phyloP scores from a whole-genome alignment of 1,140 invertebrate species.

The Solenopsis invicta region DNA sequence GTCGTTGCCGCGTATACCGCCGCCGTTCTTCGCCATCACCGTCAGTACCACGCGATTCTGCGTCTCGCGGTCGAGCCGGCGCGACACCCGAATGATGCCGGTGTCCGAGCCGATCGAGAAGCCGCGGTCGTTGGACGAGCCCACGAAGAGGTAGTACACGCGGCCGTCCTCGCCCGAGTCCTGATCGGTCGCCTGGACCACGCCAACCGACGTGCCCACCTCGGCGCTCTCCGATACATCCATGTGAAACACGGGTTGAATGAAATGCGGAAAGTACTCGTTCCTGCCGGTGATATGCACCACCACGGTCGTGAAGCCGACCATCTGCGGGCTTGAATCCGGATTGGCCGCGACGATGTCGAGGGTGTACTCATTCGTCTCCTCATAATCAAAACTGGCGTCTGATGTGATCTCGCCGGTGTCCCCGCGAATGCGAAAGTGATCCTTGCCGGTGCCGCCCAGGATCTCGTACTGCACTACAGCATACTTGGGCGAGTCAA shows the following conservation, averaged over 20 bases:
- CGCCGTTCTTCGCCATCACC: constrained; percentile 97
- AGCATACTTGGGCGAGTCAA: constrained; percentile 96
- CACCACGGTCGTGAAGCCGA: constrained; percentile 90
- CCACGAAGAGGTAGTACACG: constrained; percentile 97
- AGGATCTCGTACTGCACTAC: constrained; percentile 95
- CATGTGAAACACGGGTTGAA: constrained; percentile 96
- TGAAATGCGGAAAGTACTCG: constrained; percentile 97
- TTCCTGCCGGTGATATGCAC: constrained; percentile 96
- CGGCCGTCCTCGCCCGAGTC: constrained; percentile 97
- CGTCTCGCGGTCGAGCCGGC: constrained; percentile 95
- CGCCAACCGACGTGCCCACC: constrained; percentile 94
- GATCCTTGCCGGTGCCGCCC: constrained; percentile 91
- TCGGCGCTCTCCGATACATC: constrained; percentile 97
- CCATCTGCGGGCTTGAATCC: constrained; percentile 91
- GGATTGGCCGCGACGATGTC: constrained; percentile 96
- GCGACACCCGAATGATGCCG: constrained; percentile 94
- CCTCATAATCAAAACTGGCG: constrained; percentile 96
- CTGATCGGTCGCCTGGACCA: constrained; percentile 95
- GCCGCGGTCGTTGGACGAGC: constrained; percentile 96
- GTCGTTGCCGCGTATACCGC: constrained; percentile 97
- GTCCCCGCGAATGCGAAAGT: constrained; percentile 92
- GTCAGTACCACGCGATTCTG: constrained; percentile 96
- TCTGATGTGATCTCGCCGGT: constrained; percentile 93
- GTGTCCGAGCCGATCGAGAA: constrained; percentile 95
- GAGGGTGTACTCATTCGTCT: constrained; percentile 92